Evolutionary conservation across 2,113 vertebrate species (phyloP), one percentile per base, ranked within the genome.

Genomic region (Argyrosomus japonicus): DNA sequence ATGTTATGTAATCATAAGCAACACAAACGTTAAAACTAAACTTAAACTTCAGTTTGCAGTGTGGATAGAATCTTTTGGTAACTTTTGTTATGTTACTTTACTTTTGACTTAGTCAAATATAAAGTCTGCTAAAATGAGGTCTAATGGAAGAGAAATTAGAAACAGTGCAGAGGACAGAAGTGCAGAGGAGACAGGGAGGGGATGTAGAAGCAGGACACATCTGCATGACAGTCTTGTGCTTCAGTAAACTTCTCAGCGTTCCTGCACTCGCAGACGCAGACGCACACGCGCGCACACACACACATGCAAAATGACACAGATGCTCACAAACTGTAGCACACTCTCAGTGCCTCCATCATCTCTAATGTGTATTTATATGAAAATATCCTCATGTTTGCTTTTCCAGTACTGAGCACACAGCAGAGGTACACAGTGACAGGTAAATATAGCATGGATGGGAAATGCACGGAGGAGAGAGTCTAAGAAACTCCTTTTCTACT

Each of bases 331-430:
- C 73, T 78, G 81, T 45, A 67, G 68, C 75, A 43, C 63, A 23
- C 65, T 27, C 51, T 82, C 58, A 75, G 14, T 3, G 19, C 67
- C 27, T 80, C 82, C 86, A 79, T 87, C 88, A 57, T 75, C 58
- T 78, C 68, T 83, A 51, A 79, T 90, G 91, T 89, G 84, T 87
- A 90, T 90, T 92, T 83, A 89, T 85, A 80, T 90, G 84, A 92
- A 91, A 93, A 89, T 91, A 93, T 82, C 87, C 78, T 58, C 8
- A 11, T 87, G 89, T 94, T 94, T 94, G 91, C 85, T 75, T 92
- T 91, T 93, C 89, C 91, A 88, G 74, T 67, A 18, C 87, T 87
- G 83, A 91, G 87, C 83, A 90, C 88, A 93, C 91, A 90, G 88
- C 65, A 21, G 75, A 81, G 78, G 89, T 86, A 92, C 91, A 94